Base-by-base conservation (phyloP, 2,113 vertebrate genomes). In the Phrynosoma platyrhinos region DNA sequence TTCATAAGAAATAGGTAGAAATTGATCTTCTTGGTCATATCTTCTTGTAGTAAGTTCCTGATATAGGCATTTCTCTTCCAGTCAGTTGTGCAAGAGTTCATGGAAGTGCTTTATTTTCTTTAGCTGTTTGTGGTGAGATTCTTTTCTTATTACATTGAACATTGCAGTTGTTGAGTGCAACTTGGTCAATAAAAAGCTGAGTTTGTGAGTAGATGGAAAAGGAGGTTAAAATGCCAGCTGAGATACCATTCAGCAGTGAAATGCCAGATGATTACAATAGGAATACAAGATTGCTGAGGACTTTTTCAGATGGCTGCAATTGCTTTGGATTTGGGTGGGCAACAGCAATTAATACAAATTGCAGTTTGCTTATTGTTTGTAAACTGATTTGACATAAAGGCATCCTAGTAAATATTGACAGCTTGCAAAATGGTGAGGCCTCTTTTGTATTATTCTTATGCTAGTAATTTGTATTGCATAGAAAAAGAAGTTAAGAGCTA, bases 51-150 rank as follows among this genome's bases (percentile, higher is more conserved):
- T 72, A 69, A 30, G 21, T 93, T 93, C 66, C 86, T 89, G 89
- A n/a, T 91, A 55, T 87, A 86, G 7, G 23, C 62, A 32, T 36
- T 12, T 21, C n/a, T 87, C 92, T 89, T 92, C 64, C 85, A 82
- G 18, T 92, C 85, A 91, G 83, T 78, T 91, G 75, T 77, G 66
- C 71, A 90, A 89, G 82, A 79, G 76, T 87, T 88, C 83, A 74
- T 27, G 72, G 72, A 90, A 92, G 36, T 47, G 7, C 18, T 0
- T 55, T 21, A 42, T 90, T 91, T 87, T 0, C 42, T 5, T 5
- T 79, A 12, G 55, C 72, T 62, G 27, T 66, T 32, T 77, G 40
- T n/a, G 68, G 32, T 79, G 13, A 25, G 75, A 32, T 0, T 52
- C 90, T 84, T 25, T 66, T 64, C n/a, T 80, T 36, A 75, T 66